phyloP scores from a whole-genome alignment of 2,888 invertebrate genomes.

The Zygaena filipendulae region DNA sequence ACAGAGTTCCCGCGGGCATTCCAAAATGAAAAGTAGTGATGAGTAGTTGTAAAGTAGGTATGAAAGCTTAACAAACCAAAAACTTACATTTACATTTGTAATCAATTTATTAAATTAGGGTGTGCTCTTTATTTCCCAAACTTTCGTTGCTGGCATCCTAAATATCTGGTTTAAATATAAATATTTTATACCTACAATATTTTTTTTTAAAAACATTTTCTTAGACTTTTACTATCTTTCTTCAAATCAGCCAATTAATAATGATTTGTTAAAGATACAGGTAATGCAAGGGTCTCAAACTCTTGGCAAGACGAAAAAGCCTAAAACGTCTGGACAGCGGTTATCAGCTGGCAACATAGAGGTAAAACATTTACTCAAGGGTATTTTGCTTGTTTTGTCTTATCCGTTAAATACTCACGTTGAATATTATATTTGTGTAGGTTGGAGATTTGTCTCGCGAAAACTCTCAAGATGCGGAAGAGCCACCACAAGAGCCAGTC shows the following conservation, averaged over 20 bases:
- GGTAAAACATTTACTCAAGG: constrained; percentile 22
- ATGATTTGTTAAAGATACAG: constrained; percentile 56
- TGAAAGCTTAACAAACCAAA: too few species aligned
- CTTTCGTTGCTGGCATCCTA: too few species aligned
- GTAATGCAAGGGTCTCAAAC: constrained; percentile 84
- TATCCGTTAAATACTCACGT: background rate
- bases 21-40: too few species aligned
- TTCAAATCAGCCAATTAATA: too few species aligned
- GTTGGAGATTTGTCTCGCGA: constrained; percentile 80
- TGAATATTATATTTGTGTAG: constrained; percentile 23
- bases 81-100: too few species aligned
- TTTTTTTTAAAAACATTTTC: too few species aligned
- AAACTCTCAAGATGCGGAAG: constrained; percentile 76
- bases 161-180: too few species aligned
- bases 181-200: too few species aligned
- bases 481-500: constrained; percentile 36
- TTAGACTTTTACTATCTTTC: too few species aligned
- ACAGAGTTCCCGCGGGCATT: background rate
- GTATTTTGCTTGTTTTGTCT: background rate
- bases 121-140: too few species aligned
- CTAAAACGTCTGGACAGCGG: constrained; percentile 81
- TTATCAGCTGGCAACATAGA: constrained; percentile 89
- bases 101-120: too few species aligned
- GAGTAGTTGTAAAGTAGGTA: too few species aligned
- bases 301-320: constrained; percentile 82